phyloP scores from a whole-genome alignment of 2,113 vertebrate genomes.

The Phrynocephalus versicolor region DNA sequence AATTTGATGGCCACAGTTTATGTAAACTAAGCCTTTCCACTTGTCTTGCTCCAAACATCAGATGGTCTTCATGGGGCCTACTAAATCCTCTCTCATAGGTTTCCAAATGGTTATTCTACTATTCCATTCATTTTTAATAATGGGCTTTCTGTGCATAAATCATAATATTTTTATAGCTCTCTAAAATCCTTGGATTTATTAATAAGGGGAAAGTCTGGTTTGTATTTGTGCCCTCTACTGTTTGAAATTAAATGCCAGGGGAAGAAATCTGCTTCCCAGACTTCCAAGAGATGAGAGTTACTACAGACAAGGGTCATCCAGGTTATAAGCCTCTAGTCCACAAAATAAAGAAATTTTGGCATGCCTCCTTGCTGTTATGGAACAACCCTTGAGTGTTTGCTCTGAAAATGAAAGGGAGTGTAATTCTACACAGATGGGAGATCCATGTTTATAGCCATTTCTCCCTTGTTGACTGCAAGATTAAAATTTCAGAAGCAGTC shows the following conservation, averaged over 20 bases:
- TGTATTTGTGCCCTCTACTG: conserved; percentile 65
- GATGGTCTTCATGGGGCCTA: conserved; percentile 48
- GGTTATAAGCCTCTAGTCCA: conserved; percentile 40
- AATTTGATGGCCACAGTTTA: conserved; percentile 56
- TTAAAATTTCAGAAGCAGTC: conserved; percentile 9
- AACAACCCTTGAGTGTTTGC: conserved; percentile 1
- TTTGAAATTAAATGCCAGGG: conserved; percentile 61
- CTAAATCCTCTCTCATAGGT: conserved; percentile 48
- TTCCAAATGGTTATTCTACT: conserved; percentile 50
- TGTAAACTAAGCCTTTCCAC: conserved; percentile 56
- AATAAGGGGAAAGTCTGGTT: conserved; percentile 63
- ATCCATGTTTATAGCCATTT: neutral
- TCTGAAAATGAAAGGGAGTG: conserved; percentile 1
- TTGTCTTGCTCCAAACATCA: conserved; percentile 57
- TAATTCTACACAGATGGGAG: conserved; percentile 20
- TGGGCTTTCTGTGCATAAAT: conserved; percentile 56
- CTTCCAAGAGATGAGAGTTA: conserved; percentile 40
- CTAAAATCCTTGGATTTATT: conserved; percentile 52
- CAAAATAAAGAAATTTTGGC: conserved; percentile 5
- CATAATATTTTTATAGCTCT: conserved; percentile 55
- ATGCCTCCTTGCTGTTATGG: neutral
- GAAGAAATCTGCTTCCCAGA: conserved; percentile 56
- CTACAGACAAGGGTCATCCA: conserved; percentile 32
- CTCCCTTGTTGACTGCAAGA: neutral
- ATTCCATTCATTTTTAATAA: conserved; percentile 55